These are phyloP conservation scores for Hydractinia echinata DNA, from an alignment of 30 jellyfish, hydroid and myxozoan genomes.

Conservation along the genomic window DNA sequence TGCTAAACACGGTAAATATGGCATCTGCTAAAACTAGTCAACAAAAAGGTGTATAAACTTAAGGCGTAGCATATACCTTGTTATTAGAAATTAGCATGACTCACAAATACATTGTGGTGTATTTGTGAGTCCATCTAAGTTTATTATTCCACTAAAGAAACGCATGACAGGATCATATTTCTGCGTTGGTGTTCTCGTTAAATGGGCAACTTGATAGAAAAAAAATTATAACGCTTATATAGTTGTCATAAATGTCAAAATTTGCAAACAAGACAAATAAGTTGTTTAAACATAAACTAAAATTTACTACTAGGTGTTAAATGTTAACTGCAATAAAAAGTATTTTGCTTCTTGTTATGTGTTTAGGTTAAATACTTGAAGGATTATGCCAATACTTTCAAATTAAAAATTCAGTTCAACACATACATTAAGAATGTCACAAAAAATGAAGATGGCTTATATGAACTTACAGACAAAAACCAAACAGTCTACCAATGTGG, in stretches of 20 bases:
- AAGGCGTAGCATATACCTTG: too few relatives aligned
- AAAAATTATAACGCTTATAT: not conserved
- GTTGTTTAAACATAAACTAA: too few relatives aligned
- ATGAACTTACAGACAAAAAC: conserved; percentile 46
- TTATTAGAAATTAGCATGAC: too few relatives aligned
- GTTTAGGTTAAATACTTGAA: conserved; percentile 69
- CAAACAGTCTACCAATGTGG: conserved; percentile 42
- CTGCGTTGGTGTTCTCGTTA: not conserved
- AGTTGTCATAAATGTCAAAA: not conserved
- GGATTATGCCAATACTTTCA: conserved; percentile 71
- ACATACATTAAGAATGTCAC: conserved; percentile 53
- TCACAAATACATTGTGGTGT: too few relatives aligned
- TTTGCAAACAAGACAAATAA: not conserved
- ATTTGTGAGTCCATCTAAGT: not conserved
- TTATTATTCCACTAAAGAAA: not conserved
- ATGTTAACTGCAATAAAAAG: too few relatives aligned
- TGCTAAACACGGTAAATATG: too few relatives aligned
- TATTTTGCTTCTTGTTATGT: too few relatives aligned
- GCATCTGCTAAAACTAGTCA: too few relatives aligned
- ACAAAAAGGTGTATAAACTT: too few relatives aligned
- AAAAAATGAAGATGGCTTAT: conserved; percentile 31
- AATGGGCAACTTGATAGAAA: conserved; percentile 2
- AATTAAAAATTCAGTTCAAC: conserved; percentile 62
- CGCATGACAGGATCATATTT: not conserved
- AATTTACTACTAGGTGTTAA: too few relatives aligned